Percentiles rank a stretch among this genome's conserved stretches.
phyloP scores from a whole-genome alignment of 2,113 vertebrate genomes.

The Arizona elegans region DNA sequence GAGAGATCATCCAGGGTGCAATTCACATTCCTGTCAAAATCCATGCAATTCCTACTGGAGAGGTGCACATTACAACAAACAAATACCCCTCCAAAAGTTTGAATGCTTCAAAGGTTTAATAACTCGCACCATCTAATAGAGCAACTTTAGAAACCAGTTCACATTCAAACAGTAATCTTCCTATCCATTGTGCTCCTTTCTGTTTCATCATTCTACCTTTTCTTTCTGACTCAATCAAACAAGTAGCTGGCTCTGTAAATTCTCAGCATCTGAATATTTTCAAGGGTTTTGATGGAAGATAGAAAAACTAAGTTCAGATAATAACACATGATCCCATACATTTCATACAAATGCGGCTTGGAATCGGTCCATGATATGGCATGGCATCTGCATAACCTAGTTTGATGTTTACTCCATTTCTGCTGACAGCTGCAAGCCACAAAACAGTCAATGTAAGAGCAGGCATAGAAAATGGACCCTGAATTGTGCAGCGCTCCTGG shows the following conservation, averaged over 20 bases:
- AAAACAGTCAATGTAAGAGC: conserved; percentile 33
- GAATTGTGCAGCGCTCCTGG: conserved; percentile 31
- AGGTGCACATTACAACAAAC: background rate
- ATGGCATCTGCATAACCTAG: background rate
- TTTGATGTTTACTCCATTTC: conserved; percentile 4
- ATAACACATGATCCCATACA: background rate
- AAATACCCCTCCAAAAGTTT: background rate
- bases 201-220: background rate
- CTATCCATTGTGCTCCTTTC: background rate
- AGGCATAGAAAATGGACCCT: conserved; percentile 12
- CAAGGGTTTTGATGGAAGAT: background rate
- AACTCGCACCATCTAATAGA: background rate
- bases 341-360: background rate
- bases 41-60: background rate
- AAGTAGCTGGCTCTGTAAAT: background rate
- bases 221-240: background rate
- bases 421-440: conserved; percentile 42
- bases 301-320: background rate
- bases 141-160: background rate
- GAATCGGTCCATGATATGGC: background rate
- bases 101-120: background rate
- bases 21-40: background rate
- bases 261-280: background rate
- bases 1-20: background rate
- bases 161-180: background rate